phyloP scores from a whole-genome alignment of 2,113 vertebrate species.

The Lamprologus tigripictilis region DNA sequence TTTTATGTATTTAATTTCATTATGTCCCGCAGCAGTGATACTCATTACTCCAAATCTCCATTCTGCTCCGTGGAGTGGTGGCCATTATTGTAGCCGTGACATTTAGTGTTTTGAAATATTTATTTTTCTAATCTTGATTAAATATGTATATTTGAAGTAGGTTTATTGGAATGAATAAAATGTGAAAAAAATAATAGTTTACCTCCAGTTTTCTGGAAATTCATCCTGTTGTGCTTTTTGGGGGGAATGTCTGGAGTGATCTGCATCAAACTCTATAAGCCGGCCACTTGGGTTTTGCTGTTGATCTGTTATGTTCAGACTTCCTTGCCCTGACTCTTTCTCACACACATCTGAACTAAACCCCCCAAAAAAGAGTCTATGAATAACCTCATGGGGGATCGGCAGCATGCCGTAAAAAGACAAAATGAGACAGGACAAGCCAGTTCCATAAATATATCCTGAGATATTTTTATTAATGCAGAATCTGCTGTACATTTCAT shows the following conservation, averaged over 20 bases:
- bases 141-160: slow-evolving; percentile 61
- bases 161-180: slow-evolving; percentile 64
- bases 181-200: neutral
- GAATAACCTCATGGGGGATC: neutral
- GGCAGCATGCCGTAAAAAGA: neutral
- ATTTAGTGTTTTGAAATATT: slow-evolving; percentile 52
- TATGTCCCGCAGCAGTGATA: slow-evolving; percentile 1
- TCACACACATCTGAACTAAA: neutral
- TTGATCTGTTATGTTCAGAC: neutral
- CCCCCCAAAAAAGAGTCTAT: neutral
- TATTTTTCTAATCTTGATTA: slow-evolving; percentile 63
- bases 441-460: slow-evolving; percentile 45
- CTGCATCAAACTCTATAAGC: neutral
- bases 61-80: slow-evolving; percentile 18
- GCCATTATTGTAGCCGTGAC: slow-evolving; percentile 32
- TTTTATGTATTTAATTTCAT: slow-evolving; percentile 58
- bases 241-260: neutral
- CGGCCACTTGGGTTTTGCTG: neutral
- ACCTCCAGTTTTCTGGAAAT: neutral
- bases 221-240: neutral
- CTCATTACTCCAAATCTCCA: slow-evolving; percentile 8
- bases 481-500: slow-evolving; percentile 33
- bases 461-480: slow-evolving; percentile 60
- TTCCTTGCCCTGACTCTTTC: neutral
- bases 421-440: neutral